A percentile compares a stretch with the other conserved stretches of the same genome.
Evolutionary conservation across 1,140 invertebrate species (phyloP).

Genomic region (Drosophila setifemur): DNA sequence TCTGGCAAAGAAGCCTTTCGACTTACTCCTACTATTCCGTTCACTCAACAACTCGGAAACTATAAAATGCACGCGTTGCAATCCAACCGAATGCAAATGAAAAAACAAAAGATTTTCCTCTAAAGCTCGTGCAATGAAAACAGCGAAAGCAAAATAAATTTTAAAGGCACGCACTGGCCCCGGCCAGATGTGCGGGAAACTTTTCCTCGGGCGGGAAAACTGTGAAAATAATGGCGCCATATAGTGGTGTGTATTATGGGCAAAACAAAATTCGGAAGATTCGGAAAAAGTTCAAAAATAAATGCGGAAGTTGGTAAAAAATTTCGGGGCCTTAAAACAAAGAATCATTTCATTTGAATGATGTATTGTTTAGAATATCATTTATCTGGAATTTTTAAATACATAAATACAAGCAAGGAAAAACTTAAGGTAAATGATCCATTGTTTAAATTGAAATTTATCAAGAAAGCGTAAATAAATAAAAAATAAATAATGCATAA

Average conservation of each 20-base stretch:
- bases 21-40: slow-evolving; percentile 30
- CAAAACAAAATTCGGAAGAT: slow-evolving; percentile 8
- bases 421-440: too few species aligned
- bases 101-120: slow-evolving; percentile 30
- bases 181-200: slow-evolving; percentile 52
- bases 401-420: too few species aligned
- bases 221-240: slow-evolving; percentile 54
- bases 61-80: slow-evolving; percentile 76
- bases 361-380: too few species aligned
- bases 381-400: too few species aligned
- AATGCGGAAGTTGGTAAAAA: neutral
- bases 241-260: slow-evolving; percentile 9
- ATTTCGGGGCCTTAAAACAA: neutral
- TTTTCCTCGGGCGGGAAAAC: slow-evolving; percentile 38
- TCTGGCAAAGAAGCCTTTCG: slow-evolving; percentile 17
- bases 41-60: slow-evolving; percentile 54
- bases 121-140: slow-evolving; percentile 2
- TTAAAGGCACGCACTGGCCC: slow-evolving; percentile 48
- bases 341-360: too few species aligned
- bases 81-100: neutral
- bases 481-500: too few species aligned
- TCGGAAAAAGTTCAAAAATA: neutral
- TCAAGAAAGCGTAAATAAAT: too few species aligned
- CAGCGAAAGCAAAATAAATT: slow-evolving; percentile 21
- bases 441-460: too few species aligned